These are phyloP conservation scores for Halcyon malimbica DNA, from an alignment of 2,113 vertebrate genomes.

Conservation along the genomic window DNA sequence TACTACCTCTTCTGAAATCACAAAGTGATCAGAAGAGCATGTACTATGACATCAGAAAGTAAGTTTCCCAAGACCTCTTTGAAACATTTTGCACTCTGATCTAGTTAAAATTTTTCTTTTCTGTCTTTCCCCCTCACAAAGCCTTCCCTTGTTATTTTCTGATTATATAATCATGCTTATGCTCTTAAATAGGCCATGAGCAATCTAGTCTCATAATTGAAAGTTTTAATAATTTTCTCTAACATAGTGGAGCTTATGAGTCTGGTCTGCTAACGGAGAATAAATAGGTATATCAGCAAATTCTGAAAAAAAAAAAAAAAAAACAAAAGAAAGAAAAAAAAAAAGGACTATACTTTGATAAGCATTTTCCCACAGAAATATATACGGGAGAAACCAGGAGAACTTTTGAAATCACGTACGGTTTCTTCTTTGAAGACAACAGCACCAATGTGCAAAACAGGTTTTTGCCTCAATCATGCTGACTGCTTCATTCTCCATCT, in stretches of 20 bases:
- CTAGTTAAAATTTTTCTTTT: neutral
- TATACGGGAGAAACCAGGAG: neutral
- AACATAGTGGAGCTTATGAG: neutral
- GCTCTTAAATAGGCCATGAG: neutral
- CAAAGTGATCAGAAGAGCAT: neutral
- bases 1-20: neutral
- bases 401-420: neutral
- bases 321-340: neutral
- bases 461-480: neutral
- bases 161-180: neutral
- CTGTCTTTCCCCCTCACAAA: neutral
- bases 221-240: neutral
- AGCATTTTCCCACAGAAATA: neutral
- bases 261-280: neutral
- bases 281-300: neutral
- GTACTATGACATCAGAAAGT: neutral
- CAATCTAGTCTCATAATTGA: neutral
- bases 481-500: neutral
- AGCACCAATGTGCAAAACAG: neutral
- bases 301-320: neutral
- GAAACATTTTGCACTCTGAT: neutral
- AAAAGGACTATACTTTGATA: neutral
- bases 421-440: neutral
- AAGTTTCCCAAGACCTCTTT: neutral
- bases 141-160: neutral